phyloP scores from a whole-genome alignment of 2,888 invertebrate species.

The Morinoia aosen region DNA sequence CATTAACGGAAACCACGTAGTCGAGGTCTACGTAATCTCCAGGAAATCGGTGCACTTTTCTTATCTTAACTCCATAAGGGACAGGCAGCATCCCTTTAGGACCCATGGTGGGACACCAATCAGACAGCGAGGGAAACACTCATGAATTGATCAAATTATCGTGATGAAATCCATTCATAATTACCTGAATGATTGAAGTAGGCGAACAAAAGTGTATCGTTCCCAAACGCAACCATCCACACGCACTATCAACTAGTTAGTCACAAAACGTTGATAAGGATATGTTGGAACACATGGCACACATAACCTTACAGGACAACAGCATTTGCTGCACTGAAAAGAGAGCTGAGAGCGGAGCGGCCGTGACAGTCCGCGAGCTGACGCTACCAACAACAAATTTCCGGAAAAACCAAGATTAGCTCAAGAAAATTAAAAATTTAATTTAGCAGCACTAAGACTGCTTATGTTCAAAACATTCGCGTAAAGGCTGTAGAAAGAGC shows the following conservation, averaged over 20 bases:
- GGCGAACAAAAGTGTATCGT: background rate
- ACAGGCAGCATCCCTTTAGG: background rate
- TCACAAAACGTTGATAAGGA: background rate
- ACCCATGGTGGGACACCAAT: background rate
- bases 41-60: background rate
- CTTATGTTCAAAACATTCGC: no score
- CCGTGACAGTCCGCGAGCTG: background rate
- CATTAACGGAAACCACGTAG: background rate
- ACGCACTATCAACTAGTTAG: background rate
- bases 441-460: no score
- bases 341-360: background rate
- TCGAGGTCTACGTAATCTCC: background rate
- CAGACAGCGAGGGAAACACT: background rate
- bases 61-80: background rate
- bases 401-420: background rate
- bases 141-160: background rate
- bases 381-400: background rate
- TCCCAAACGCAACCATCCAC: background rate
- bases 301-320: background rate
- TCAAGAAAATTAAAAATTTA: no score
- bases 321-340: background rate
- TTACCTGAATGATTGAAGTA: background rate
- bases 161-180: background rate
- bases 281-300: background rate
- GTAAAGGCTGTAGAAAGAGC: no score